Evolutionary conservation across 2,888 invertebrate genomes (phyloP), one percentile per base, ranked within the genome.

Genomic region (Anoplius nigerrimus): DNA sequence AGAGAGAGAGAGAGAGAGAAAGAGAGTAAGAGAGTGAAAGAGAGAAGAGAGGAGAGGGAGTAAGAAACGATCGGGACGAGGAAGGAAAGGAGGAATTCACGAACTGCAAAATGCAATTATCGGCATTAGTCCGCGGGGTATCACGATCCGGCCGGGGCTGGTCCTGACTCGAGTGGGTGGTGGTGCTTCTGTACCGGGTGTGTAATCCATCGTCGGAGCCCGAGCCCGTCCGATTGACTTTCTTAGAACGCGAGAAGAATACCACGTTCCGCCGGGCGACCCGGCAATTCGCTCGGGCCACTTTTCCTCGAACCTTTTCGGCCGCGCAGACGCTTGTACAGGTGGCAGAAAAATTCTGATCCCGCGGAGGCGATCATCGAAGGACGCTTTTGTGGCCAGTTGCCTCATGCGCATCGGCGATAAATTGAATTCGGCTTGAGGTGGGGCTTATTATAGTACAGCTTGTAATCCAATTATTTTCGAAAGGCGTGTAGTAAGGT

Each of bases 61-160:
- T 46, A 52, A 68, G 61, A 57, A 69, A 51, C 69, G 63, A 66
- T 63, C 58, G 61, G 65, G 77, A 77, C 76, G 74, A 79, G 76
- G 79, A 82, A 81, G 82, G 78, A 79, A 83, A 80, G 82, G 75
- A 85, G 84, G 84, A 86, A 86, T 86, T 86, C 86, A 85, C 87
- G 84, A 87, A 86, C 87, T 86, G 86, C 86, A 86, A 86, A 87
- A 87, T 82, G 86, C 86, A 87, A 87, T 87, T 87, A 87, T 86
- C 87, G 86, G 85, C 86, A 86, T 86, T 86, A 86, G 86, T 86
- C 87, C 86, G 85, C 85, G 83, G 87, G 87, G 85, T 87, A 87
- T 87, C 87, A 87, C 87, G 87, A 87, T 85, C 81, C 78, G 76
- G n/a, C 74, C 81, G 68, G 81, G 81, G 80, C 81, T 81, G 81